Conservation (phyloP, 2,113 vertebrate genomes). For the Parotia lawesii region DNA sequence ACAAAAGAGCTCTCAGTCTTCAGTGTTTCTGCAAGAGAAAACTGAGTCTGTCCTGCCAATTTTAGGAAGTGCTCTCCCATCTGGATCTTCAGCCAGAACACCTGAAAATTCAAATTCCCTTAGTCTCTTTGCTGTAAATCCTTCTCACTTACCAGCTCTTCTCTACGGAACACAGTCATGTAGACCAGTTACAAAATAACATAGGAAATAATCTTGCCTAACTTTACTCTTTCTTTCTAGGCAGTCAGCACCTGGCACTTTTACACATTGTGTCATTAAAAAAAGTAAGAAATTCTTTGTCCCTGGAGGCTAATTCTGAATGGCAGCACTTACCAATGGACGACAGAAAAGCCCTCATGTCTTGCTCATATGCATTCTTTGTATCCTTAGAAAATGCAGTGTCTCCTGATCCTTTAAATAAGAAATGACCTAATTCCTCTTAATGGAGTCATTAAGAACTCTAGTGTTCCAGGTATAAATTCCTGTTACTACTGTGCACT, state of each 20-base stretch:
- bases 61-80: not conserved
- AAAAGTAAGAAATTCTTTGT: conserved; percentile 19
- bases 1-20: conserved; percentile 28
- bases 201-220: not conserved
- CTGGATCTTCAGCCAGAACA: not conserved
- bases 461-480: conserved; percentile 55
- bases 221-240: not conserved
- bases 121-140: not conserved
- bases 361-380: conserved; percentile 1
- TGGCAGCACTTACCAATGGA: not conserved
- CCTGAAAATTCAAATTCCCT: not conserved
- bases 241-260: not conserved
- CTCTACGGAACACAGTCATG: not conserved
- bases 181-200: not conserved
- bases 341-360: not conserved
- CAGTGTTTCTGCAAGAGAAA: conserved; percentile 28
- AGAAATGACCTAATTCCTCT: conserved; percentile 65
- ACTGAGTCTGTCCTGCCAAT: not conserved
- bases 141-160: not conserved
- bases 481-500: conserved; percentile 48
- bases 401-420: conserved; percentile 61
- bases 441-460: conserved; percentile 57
- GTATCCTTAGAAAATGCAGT: conserved; percentile 44
- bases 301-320: not conserved
- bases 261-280: not conserved